Conservation (phyloP, 2,797 vertebrate species). For the Pterois miles region DNA sequence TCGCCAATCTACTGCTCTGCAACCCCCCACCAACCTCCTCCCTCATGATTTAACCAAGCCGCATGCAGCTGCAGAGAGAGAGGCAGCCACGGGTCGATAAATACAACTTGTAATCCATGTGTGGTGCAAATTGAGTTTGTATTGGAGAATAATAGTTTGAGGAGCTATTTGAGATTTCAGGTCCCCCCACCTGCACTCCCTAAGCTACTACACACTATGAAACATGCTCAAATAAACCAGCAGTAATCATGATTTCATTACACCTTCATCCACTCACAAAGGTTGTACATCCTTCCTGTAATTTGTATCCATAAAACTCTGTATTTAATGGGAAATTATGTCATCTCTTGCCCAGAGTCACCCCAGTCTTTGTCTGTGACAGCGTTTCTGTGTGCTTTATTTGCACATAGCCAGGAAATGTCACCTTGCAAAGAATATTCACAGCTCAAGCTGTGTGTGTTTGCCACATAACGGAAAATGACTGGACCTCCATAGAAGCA, state of each 20-base stretch:
- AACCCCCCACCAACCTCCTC: slow-evolving; percentile 65
- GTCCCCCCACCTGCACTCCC: not conserved
- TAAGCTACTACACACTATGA: slow-evolving; percentile 14
- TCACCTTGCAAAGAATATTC: slow-evolving; percentile 82
- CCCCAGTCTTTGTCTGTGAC: slow-evolving; percentile 61
- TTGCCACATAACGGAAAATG: slow-evolving; percentile 80
- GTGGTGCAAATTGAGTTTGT: slow-evolving; percentile 78
- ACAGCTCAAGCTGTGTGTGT: slow-evolving; percentile 83
- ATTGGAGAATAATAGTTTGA: slow-evolving; percentile 57
- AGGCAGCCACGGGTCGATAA: slow-evolving; percentile 63
- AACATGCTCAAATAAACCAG: not conserved
- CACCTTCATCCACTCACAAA: not conserved
- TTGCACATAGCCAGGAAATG: slow-evolving; percentile 79
- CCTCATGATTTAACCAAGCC: slow-evolving; percentile 64
- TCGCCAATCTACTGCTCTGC: slow-evolving; percentile 71
- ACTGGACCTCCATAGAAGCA: slow-evolving; percentile 79
- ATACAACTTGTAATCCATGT: slow-evolving; percentile 59
- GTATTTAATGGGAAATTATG: slow-evolving; percentile 22
- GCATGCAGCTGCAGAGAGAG: slow-evolving; percentile 60
- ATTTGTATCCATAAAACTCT: not conserved
- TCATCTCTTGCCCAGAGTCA: slow-evolving; percentile 23
- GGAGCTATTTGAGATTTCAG: slow-evolving; percentile 46
- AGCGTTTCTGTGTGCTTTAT: slow-evolving; percentile 66
- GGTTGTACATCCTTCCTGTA: not conserved
- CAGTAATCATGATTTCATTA: not conserved